Base-by-base conservation (phyloP, 2,113 vertebrate species). In the Ariopsis seemanni region DNA sequence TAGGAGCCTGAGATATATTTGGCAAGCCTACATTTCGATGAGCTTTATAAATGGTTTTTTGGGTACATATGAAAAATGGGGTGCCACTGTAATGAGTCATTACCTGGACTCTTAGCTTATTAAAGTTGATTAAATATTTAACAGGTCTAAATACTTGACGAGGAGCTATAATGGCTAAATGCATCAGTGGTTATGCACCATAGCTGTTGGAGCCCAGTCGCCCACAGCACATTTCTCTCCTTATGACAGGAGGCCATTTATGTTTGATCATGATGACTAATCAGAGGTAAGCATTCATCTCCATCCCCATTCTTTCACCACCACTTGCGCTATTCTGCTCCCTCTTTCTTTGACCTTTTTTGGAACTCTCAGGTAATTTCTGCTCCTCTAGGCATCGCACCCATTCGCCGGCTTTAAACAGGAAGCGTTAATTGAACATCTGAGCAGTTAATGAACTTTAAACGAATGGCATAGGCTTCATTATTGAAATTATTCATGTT, bases 71-170 rank as follows among this genome's bases (percentile, higher is more conserved):
- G 85, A 90, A 74, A 90, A 89, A 90, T 89, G 87, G 82, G 77
- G 52, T 84, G 52, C 77, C 75, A 71, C 42, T 75, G 65, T 89
- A 90, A 89, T 87, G 82, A 89, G 71, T 90, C 82, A 90, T 90
- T 89, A 90, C 88, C 87, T 88, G 82, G 82, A 69, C 87, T 82
- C 77, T 60, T 71, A 77, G 67, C 83, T 89, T 89, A 90, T 89
- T 90, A 89, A 90, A 89, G 89, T 85, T 90, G 30, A 85, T 90
- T 55, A 90, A 90, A 90, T 90, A 90, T 88, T 83, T 82, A 88
- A 71, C 52, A 63, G 82, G 89, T 86, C 89, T 89, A 88, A 91
- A 88, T 86, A 83, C 86, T 89, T 83, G 78, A 88, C 78, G 85
- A 87, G 79, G 85, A 86, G 78, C 86, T 88, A 62, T 86, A 79